phyloP scores from a whole-genome alignment of 2,797 vertebrate species.

The Intellagama lesueurii region DNA sequence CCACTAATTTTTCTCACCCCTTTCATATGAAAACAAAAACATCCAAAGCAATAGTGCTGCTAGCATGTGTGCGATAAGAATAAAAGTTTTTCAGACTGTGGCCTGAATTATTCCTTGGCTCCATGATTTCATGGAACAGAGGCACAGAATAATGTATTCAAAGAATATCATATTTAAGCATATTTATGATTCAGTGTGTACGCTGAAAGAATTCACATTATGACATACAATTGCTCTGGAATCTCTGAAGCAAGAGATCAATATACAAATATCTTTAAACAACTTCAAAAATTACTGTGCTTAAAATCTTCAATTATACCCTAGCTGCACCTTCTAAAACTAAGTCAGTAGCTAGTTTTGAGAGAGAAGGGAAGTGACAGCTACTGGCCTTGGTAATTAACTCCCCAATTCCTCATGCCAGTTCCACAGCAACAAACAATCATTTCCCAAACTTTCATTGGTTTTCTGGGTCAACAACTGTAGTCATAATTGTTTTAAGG shows the following conservation, averaged over 20 bases:
- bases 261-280: background rate
- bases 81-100: background rate
- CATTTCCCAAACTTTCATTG: background rate
- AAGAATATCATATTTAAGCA: background rate
- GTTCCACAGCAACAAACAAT: background rate
- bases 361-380: background rate
- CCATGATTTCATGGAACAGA: background rate
- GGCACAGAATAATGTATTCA: background rate
- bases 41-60: background rate
- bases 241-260: too few relatives aligned
- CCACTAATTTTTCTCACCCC: background rate
- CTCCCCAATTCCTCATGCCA: background rate
- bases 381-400: background rate
- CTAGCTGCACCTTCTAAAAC: too few relatives aligned
- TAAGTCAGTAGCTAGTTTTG: too few relatives aligned
- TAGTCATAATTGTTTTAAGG: background rate
- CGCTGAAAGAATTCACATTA: background rate
- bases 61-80: background rate
- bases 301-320: background rate
- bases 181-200: background rate
- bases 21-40: background rate
- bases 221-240: background rate
- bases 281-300: background rate
- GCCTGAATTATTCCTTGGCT: background rate
- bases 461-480: background rate